Evolutionary conservation across 1,140 invertebrate genomes (phyloP).

Genomic region (Eumeta japonica): DNA sequence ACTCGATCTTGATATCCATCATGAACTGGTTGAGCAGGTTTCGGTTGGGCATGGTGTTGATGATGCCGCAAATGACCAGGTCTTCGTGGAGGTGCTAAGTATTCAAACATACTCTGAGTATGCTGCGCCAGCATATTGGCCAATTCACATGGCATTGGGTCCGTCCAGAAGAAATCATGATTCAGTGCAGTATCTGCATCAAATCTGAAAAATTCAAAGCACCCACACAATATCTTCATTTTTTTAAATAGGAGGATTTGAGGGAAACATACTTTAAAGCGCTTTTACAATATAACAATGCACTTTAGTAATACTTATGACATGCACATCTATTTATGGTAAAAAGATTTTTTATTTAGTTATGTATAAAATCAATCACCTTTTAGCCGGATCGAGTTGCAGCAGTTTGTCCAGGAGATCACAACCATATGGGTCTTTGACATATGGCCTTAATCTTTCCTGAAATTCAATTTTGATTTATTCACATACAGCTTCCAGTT

Average conservation of each 20-base stretch:
- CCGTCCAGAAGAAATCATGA: constrained; percentile 98
- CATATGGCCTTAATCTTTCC: constrained; percentile 87
- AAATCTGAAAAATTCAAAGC: constrained; percentile 38
- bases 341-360: too few relatives aligned
- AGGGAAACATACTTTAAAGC: too few relatives aligned
- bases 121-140: constrained; percentile 92
- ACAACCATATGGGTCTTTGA: constrained; percentile 89
- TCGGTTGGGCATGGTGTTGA: constrained; percentile 63
- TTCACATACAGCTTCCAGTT: background rate
- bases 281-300: too few relatives aligned
- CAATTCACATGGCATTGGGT: constrained; percentile 91
- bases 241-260: too few relatives aligned
- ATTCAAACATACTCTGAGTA: constrained; percentile 95
- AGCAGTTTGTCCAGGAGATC: constrained; percentile 92
- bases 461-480: constrained; percentile 47
- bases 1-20: constrained; percentile 77
- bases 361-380: constrained; percentile 38
- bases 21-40: constrained; percentile 54
- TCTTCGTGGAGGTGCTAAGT: constrained; percentile 79
- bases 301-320: too few relatives aligned
- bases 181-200: constrained; percentile 93
- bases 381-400: constrained; percentile 86
- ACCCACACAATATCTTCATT: background rate
- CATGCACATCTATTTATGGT: too few relatives aligned
- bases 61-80: constrained; percentile 66